Evolutionary conservation across 2,113 vertebrate species (phyloP).

Genomic region (Lampris incognitus): DNA sequence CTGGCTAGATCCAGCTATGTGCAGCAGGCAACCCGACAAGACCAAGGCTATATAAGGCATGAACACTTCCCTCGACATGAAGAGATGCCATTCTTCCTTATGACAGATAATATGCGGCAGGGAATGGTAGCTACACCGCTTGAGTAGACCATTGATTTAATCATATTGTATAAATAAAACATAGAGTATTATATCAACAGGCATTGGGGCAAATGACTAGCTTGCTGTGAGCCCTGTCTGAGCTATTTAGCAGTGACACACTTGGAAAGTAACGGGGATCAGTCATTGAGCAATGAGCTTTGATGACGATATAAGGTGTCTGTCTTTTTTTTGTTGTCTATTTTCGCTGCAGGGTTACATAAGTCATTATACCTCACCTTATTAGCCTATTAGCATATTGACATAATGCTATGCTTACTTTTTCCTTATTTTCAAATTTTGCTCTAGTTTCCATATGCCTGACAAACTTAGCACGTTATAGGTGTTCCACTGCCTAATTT

Average conservation of each 20-base stretch:
- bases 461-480: constrained; percentile 7
- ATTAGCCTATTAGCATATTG: not conserved
- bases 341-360: constrained; percentile 1
- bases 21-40: constrained; percentile 69
- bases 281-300: constrained; percentile 6
- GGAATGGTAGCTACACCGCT: constrained; percentile 55
- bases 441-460: constrained; percentile 1
- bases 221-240: constrained; percentile 29
- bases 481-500: constrained; percentile 57
- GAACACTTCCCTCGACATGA: constrained; percentile 76
- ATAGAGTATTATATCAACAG: constrained; percentile 6
- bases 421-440: constrained; percentile 19
- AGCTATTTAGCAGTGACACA: constrained; percentile 18
- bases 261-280: constrained; percentile 19
- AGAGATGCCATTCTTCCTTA: constrained; percentile 80
- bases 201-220: constrained; percentile 13
- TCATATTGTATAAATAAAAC: constrained; percentile 48
- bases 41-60: constrained; percentile 80
- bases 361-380: not conserved
- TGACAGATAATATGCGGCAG: constrained; percentile 75
- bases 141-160: constrained; percentile 66
- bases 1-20: constrained; percentile 69
- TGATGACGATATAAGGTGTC: constrained; percentile 10
- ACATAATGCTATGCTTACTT: not conserved
- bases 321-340: not conserved